Evolutionary conservation across 2,888 invertebrate genomes (phyloP).

Genomic region (Paralinhomoeus sp.): DNA sequence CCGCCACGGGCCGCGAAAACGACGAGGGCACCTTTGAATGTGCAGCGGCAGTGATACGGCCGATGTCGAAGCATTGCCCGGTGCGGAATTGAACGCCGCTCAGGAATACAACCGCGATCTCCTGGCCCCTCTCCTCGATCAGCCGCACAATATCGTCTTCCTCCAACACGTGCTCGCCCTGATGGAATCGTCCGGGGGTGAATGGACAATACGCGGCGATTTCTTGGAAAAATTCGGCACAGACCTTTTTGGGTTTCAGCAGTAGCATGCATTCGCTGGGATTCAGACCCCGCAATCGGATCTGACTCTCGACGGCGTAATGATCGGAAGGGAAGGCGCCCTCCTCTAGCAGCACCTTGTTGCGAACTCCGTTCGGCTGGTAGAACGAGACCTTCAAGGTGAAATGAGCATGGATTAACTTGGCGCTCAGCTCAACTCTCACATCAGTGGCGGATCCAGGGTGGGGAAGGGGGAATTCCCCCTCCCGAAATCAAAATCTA

Average conservation of each 20-base stretch:
- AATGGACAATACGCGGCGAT: too few species aligned
- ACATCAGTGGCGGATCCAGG: too few species aligned
- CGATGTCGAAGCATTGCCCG: conserved; percentile 37
- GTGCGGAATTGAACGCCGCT: conserved; percentile 38
- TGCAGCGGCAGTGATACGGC: conserved; percentile 32
- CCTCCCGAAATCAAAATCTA: too few species aligned
- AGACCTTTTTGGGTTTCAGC: conserved; percentile 30
- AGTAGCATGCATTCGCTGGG: conserved; percentile 30
- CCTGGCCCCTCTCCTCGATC: conserved; percentile 32
- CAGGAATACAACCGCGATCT: conserved; percentile 34
- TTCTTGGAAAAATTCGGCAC: too few species aligned
- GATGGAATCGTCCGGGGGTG: too few species aligned
- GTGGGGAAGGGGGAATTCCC: too few species aligned
- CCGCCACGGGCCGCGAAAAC: too few species aligned
- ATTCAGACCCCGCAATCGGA: conserved; percentile 30
- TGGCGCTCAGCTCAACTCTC: too few species aligned
- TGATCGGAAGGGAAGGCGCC: conserved; percentile 38
- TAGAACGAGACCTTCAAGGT: conserved; percentile 35
- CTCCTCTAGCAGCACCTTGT: conserved; percentile 35
- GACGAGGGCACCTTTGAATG: conserved; percentile 32
- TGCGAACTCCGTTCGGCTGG: conserved; percentile 30
- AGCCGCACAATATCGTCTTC: conserved; percentile 32
- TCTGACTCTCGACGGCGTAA: conserved; percentile 35
- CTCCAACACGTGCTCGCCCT: too few species aligned
- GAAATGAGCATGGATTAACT: too few species aligned